Conservation (phyloP, 30 jellyfish, hydroid and myxozoan species). For the Clytia hemisphaerica region DNA sequence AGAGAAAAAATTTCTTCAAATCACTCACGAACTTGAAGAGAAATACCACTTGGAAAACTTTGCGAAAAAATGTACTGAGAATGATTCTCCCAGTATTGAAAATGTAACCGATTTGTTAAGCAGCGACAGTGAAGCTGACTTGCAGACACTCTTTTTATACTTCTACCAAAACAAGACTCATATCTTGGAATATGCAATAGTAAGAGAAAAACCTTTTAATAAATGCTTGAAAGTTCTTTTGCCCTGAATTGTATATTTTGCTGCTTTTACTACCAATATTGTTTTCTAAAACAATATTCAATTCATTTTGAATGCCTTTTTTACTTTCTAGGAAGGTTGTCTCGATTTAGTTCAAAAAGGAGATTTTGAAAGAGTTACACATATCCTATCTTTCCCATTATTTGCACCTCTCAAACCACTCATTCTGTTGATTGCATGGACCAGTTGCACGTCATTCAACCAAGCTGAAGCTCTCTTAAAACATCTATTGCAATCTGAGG, state of each 20-base stretch:
- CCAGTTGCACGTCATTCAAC: constrained; percentile 37
- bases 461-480: constrained; percentile 39
- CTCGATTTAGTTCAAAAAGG: constrained; percentile 21
- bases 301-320: not conserved
- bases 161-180: constrained; percentile 51
- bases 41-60: constrained; percentile 20
- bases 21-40: constrained; percentile 6
- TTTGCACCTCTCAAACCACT: constrained; percentile 46
- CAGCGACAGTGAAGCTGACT: not conserved
- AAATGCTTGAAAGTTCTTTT: not conserved
- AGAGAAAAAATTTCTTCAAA: no score
- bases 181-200: constrained; percentile 49
- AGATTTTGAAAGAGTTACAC: constrained; percentile 11
- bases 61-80: constrained; percentile 17
- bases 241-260: not conserved
- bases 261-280: not conserved
- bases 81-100: constrained; percentile 21
- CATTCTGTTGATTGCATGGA: constrained; percentile 66
- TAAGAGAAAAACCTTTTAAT: not conserved
- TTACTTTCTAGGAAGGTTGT: constrained; percentile 44
- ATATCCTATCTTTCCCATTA: constrained; percentile 32
- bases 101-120: constrained; percentile 25
- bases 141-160: constrained; percentile 39
- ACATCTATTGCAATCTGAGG: not conserved
- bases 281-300: no score